A percentile compares a stretch with the other conserved stretches of the same genome.
Conservation (phyloP, 2,113 vertebrate species). For the Salvelinus alpinus region DNA sequence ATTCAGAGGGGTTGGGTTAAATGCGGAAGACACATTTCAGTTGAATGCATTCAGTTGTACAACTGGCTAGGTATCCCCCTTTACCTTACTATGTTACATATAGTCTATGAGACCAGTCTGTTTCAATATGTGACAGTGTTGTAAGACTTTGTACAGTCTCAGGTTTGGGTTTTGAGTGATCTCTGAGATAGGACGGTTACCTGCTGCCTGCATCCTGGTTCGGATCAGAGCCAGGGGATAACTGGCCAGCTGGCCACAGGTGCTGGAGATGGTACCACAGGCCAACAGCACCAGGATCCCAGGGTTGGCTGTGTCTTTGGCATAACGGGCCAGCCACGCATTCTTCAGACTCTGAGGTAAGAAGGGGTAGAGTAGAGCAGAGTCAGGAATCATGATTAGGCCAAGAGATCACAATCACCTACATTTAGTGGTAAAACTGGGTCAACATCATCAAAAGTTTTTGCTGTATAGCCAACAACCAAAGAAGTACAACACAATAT, state of each 20-base stretch:
- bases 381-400: not conserved
- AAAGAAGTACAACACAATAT: too few relatives aligned
- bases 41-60: too few relatives aligned
- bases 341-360: constrained; percentile 86
- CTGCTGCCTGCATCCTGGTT: constrained; percentile 98
- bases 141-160: not conserved
- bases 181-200: constrained; percentile 60
- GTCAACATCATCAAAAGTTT: constrained; percentile 3
- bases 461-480: too few relatives aligned
- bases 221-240: constrained; percentile 93
- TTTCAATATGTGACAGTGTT: too few relatives aligned
- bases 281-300: constrained; percentile 87
- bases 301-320: constrained; percentile 89
- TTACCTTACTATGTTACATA: too few relatives aligned
- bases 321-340: constrained; percentile 86
- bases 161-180: not conserved
- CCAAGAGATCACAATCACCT: not conserved
- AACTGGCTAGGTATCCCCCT: too few relatives aligned
- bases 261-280: constrained; percentile 92
- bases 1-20: too few relatives aligned
- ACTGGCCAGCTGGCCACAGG: constrained; percentile 94
- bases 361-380: not conserved
- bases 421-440: not conserved
- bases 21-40: too few relatives aligned
- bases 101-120: too few relatives aligned